A percentile compares a stretch with the other conserved stretches of the same genome.
Conservation (phyloP, 2,797 vertebrate genomes). For the Mustela erminea region DNA sequence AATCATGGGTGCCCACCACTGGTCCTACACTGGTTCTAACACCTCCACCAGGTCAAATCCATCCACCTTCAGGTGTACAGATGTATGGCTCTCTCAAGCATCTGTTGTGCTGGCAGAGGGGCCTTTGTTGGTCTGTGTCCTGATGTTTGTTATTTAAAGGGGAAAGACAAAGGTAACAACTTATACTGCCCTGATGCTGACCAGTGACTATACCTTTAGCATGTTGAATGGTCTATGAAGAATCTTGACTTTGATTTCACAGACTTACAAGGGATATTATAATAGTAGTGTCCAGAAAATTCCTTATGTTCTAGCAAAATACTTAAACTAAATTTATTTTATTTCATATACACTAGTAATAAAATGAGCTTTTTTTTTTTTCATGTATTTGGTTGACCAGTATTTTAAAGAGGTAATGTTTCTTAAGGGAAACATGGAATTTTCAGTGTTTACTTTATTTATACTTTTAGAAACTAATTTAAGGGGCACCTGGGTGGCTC, state of each 20-base stretch:
- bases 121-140: neutral
- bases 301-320: neutral
- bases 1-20: neutral
- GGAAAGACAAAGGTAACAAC: neutral
- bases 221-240: neutral
- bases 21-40: neutral
- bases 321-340: neutral
- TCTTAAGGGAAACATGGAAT: neutral
- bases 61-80: neutral
- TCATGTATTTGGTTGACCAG: neutral
- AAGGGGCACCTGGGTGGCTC: neutral
- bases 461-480: conserved; percentile 13
- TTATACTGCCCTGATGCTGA: neutral
- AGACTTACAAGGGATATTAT: conserved; percentile 14
- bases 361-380: neutral
- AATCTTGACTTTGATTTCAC: conserved; percentile 38
- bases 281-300: neutral
- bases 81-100: neutral
- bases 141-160: neutral
- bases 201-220: neutral
- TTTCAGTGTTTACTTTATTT: neutral
- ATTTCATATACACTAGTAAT: neutral
- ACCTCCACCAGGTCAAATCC: neutral
- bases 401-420: neutral
- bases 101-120: neutral